A percentile compares a stretch with the other conserved stretches of the same genome.
Evolutionary conservation across 2,797 vertebrate species (phyloP).

Genomic region (Sparus aurata): DNA sequence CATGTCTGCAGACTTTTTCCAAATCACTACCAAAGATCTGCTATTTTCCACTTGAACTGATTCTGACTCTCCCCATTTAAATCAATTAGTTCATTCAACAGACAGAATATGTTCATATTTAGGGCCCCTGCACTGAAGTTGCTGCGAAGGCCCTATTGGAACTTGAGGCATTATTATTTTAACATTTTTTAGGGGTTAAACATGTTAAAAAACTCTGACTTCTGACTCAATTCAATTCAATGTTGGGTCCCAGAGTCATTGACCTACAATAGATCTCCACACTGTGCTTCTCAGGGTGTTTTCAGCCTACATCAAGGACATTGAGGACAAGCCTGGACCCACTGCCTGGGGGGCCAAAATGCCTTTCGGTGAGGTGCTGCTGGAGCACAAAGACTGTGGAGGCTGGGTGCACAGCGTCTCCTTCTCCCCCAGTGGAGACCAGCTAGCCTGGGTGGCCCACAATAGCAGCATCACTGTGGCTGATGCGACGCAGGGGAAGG

Average conservation of each 20-base stretch:
- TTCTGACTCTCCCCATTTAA: no score
- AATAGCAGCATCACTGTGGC: constrained; percentile 86
- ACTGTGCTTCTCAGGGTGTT: constrained; percentile 78
- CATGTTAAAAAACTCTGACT: no score
- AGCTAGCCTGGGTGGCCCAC: constrained; percentile 87
- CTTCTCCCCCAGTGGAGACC: constrained; percentile 88
- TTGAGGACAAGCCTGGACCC: constrained; percentile 88
- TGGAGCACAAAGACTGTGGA: constrained; percentile 86
- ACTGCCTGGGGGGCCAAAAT: constrained; percentile 89
- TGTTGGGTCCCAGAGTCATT: neutral
- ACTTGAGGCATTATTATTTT: no score
- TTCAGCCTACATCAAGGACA: constrained; percentile 89
- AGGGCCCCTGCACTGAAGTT: no score
- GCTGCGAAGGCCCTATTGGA: no score
- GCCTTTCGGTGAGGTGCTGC: constrained; percentile 88
- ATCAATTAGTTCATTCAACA: no score
- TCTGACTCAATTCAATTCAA: neutral
- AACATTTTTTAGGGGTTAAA: no score
- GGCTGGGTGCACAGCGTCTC: constrained; percentile 89
- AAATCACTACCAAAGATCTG: no score
- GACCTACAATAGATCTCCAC: neutral
- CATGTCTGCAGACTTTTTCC: no score
- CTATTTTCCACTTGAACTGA: no score
- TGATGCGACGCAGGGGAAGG: constrained; percentile 83
- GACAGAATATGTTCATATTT: no score